Evolutionary conservation across 2,113 vertebrate genomes (phyloP), one percentile per base, ranked within the genome.

Genomic region (Numenius arquata): DNA sequence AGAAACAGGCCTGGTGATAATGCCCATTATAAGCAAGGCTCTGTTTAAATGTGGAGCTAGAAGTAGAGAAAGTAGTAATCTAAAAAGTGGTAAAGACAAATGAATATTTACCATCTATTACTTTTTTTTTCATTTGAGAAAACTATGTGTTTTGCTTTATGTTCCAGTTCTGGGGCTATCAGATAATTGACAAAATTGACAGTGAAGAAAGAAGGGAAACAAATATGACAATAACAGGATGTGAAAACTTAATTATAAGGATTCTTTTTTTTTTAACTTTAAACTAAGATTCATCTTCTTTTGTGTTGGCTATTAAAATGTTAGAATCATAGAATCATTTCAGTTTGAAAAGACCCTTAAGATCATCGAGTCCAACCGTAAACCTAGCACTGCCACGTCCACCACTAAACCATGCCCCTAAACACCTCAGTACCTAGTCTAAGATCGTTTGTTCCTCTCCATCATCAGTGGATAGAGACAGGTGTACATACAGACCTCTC

Each of bases 11-110:
- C 25, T 40, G 18, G 3, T 12, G 6, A 62, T 29, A 56, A 61
- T 7, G 9, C 1, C 6, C 22, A 2, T 22, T 52, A n/a, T 17
- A 56, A 71, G 2, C 14, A 74, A 90, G 8, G 2, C 0, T 73
- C 26, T 47, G 34, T 27, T 43, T 32, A 75, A 34, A 29, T 40
- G 7, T 50, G 43, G 9, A 40, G 12, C 9, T 62, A 25, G 11
- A 63, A 56, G 8, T 15, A 55, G 40, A 74, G 36, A 66, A 90
- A 78, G 1, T 12, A 36, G 27, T 9, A 3, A 34, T 25, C 21
- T 73, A 32, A 83, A 56, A 71, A 47, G 2, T 5, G 18, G 6
- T 29, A 55, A 55, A 59, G 15, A 32, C 15, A 68, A 76, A 2
- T 14, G 25, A 32, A 21, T 55, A 16, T 81, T 81, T 65, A 11